These are phyloP conservation scores for Macrobrachium nipponense DNA, from an alignment of 1,140 invertebrate species.

Conservation along the genomic window DNA sequence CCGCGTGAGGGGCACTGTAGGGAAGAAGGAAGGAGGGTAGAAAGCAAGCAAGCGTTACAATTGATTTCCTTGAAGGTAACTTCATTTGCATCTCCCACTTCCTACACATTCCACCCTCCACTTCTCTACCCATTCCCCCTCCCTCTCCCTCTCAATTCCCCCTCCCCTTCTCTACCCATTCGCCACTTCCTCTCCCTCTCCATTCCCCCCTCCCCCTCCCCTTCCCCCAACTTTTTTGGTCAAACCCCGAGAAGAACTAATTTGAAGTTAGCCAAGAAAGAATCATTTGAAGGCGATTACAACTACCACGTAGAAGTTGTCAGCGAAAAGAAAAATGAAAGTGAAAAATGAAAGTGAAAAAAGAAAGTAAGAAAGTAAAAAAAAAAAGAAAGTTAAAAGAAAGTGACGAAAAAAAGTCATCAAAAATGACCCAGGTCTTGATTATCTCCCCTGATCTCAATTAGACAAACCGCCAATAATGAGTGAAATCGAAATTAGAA, in stretches of 20 bases:
- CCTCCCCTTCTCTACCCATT: background rate
- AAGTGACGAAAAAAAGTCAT: background rate
- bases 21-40: no score
- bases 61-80: no score
- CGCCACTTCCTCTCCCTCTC: conserved; percentile 1
- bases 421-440: no score
- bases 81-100: no score
- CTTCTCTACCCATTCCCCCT: conserved; percentile 6
- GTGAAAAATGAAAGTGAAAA: background rate
- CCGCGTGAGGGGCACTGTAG: no score
- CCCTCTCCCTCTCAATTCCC: no score
- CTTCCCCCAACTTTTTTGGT: background rate
- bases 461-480: background rate
- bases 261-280: background rate
- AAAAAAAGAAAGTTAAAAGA: background rate
- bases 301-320: background rate
- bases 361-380: background rate
- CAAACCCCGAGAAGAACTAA: no score
- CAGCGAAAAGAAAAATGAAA: background rate
- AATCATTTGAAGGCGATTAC: no score
- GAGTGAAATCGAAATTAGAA: background rate
- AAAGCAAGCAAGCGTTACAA: no score
- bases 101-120: background rate
- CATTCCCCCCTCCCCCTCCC: conserved; percentile 9
- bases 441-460: no score